These are phyloP conservation scores for Nemoura dubitans DNA, from an alignment of 2,888 invertebrate genomes.

Conservation along the genomic window DNA sequence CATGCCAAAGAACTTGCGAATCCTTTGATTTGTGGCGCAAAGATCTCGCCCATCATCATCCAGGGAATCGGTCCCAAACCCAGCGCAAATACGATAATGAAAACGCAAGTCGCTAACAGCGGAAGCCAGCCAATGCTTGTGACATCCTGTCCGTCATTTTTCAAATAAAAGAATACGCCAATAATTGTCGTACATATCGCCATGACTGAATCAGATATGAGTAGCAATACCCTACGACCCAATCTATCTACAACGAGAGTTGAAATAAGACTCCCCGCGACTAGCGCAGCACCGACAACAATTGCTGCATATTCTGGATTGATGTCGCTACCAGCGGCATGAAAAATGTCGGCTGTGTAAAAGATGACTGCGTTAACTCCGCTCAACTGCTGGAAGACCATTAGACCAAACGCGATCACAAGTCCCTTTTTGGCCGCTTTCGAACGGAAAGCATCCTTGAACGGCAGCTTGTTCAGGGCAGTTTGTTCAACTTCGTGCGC, in stretches of 20 bases:
- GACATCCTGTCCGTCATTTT: slow-evolving; percentile 59
- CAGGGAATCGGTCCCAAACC: slow-evolving; percentile 91
- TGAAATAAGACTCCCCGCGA: slow-evolving; percentile 77
- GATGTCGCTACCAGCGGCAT: slow-evolving; percentile 68
- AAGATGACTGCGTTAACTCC: slow-evolving; percentile 87
- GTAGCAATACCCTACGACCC: slow-evolving; percentile 79
- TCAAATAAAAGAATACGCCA: slow-evolving; percentile 73
- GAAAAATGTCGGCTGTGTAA: slow-evolving; percentile 73
- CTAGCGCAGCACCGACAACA: slow-evolving; percentile 85
- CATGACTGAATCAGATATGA: slow-evolving; percentile 78
- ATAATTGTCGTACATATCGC: slow-evolving; percentile 74
- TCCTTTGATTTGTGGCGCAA: slow-evolving; percentile 81
- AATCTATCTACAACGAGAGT: slow-evolving; percentile 81
- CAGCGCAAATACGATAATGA: slow-evolving; percentile 81
- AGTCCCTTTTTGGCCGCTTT: slow-evolving; percentile 73
- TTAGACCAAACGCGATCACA: slow-evolving; percentile 77
- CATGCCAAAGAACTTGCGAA: slow-evolving; percentile 81
- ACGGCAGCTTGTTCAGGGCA: slow-evolving; percentile 65
- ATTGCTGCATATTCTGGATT: slow-evolving; percentile 73
- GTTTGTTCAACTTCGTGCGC: slow-evolving; percentile 66
- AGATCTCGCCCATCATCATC: slow-evolving; percentile 85
- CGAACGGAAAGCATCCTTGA: slow-evolving; percentile 67
- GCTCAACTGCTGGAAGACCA: slow-evolving; percentile 90
- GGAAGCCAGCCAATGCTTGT: slow-evolving; percentile 76
- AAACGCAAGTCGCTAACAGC: slow-evolving; percentile 75